Percentiles rank a stretch among this genome's conserved stretches.
These are phyloP conservation scores for Caenorhabditis brenneri DNA, from an alignment of 1,140 invertebrate species.

Conservation along the genomic window DNA sequence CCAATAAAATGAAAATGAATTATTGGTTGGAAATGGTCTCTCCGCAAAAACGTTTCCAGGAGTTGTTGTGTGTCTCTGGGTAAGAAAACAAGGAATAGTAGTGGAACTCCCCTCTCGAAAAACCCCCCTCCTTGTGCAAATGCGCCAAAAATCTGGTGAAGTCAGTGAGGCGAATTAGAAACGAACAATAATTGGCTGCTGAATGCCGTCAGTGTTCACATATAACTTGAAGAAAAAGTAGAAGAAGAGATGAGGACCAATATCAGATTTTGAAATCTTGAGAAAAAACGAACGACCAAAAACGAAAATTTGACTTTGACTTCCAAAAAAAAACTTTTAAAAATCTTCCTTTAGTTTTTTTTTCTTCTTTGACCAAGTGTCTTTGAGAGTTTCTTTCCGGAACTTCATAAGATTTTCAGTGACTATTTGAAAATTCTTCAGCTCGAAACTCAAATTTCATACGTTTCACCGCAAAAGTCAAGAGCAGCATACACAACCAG, in stretches of 20 bases:
- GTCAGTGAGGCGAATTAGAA: constrained; percentile 40
- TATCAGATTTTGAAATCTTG: neutral
- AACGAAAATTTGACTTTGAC: neutral
- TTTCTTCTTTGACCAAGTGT: neutral
- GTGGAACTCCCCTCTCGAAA: neutral
- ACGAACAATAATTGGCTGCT: constrained; percentile 36
- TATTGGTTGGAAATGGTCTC: constrained; percentile 33
- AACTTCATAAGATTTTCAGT: constrained; percentile 41
- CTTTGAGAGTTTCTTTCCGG: constrained; percentile 14
- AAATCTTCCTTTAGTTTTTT: neutral
- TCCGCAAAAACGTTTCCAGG: constrained; percentile 9
- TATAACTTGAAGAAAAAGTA: neutral
- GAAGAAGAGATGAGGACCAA: neutral
- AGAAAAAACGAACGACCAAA: neutral
- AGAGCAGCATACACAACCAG: constrained; percentile 34
- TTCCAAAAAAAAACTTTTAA: constrained; percentile 3
- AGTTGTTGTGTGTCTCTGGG: neutral
- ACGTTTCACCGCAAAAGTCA: constrained; percentile 38
- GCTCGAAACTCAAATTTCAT: constrained; percentile 39
- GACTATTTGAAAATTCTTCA: constrained; percentile 27
- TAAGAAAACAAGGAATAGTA: constrained; percentile 26
- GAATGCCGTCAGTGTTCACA: constrained; percentile 28
- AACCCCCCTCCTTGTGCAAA: neutral
- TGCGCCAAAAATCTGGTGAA: constrained; percentile 17
- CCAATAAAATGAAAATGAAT: constrained; percentile 43